A percentile compares a stretch with the other conserved stretches of the same genome.
These are phyloP conservation scores for Beris morrisii DNA, from an alignment of 2,888 invertebrate species.

Conservation along the genomic window DNA sequence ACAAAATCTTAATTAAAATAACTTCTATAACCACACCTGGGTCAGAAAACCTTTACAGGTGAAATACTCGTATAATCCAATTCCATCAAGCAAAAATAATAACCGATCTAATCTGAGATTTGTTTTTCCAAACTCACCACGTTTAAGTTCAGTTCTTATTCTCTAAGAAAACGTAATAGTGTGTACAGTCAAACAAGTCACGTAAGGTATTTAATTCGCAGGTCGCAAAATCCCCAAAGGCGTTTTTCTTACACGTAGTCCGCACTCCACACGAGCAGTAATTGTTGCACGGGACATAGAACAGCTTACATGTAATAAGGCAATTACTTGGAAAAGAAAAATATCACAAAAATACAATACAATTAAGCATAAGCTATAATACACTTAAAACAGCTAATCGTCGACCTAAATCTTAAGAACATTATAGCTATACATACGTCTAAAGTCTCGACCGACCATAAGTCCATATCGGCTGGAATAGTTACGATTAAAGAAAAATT, in stretches of 20 bases:
- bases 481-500: neutral
- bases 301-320: conserved; percentile 6
- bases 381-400: conserved; percentile 10
- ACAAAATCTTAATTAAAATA: too few species aligned
- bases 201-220: conserved; percentile 8
- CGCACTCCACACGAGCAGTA: too few species aligned
- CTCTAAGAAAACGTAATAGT: too few species aligned
- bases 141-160: too few species aligned
- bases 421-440: neutral
- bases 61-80: too few species aligned
- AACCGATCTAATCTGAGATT: too few species aligned
- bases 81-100: too few species aligned
- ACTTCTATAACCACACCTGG: too few species aligned
- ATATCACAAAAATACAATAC: conserved; percentile 12
- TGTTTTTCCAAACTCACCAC: too few species aligned
- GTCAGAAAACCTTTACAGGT: too few species aligned
- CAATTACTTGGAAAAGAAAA: conserved; percentile 8
- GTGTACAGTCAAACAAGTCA: conserved; percentile 9
- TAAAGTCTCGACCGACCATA: neutral
- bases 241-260: neutral
- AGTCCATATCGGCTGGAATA: neutral
- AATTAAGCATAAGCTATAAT: too few species aligned
- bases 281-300: neutral
- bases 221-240: neutral
- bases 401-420: conserved; percentile 20